These are phyloP conservation scores for Apamea anceps DNA, from an alignment of 2,888 invertebrate genomes.

Conservation along the genomic window DNA sequence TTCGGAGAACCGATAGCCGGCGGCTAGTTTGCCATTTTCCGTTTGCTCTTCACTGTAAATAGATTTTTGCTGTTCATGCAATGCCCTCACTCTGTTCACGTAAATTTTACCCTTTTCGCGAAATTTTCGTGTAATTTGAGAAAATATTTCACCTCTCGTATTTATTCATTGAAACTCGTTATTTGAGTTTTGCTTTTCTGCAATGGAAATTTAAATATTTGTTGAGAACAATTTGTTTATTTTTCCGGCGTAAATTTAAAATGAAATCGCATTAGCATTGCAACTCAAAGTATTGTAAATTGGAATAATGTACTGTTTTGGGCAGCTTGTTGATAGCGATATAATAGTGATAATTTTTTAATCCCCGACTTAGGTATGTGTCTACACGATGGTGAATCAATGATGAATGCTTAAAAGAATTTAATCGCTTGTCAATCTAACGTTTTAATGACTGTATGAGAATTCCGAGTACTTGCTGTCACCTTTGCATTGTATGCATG, in stretches of 20 bases:
- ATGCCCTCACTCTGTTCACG: background rate
- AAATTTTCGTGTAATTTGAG: background rate
- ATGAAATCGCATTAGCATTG: background rate
- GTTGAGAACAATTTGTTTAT: background rate
- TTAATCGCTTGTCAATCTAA: constrained; percentile 1
- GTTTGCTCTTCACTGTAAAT: constrained; percentile 15
- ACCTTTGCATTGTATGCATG: constrained; percentile 33
- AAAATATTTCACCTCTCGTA: background rate
- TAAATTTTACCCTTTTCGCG: background rate
- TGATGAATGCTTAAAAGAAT: constrained; percentile 17
- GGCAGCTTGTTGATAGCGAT: background rate
- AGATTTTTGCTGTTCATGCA: constrained; percentile 15
- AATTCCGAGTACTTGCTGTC: constrained; percentile 43
- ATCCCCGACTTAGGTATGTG: background rate
- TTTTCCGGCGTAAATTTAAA: constrained; percentile 1
- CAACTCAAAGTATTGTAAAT: background rate
- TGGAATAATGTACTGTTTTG: background rate
- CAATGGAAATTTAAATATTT: background rate
- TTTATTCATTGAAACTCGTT: constrained; percentile 5
- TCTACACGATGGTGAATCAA: background rate
- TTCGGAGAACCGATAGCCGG: background rate
- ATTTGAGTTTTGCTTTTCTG: constrained; percentile 2
- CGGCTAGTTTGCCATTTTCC: constrained; percentile 8
- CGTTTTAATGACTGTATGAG: constrained; percentile 11
- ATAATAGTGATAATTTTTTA: background rate